Base-by-base conservation (phyloP, 1,140 invertebrate genomes). In the Anoplolepis gracilipes region DNA sequence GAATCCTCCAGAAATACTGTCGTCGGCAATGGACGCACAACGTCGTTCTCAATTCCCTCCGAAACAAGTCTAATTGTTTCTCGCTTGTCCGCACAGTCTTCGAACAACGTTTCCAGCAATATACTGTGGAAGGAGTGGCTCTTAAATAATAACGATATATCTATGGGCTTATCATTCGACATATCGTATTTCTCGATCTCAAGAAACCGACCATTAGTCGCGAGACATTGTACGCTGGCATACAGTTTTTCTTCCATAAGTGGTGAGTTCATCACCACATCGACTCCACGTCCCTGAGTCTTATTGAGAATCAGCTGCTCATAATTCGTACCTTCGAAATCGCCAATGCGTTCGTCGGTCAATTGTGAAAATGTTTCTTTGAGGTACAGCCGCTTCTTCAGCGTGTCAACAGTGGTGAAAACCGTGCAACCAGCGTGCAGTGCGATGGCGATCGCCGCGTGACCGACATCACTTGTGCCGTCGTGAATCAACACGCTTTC, bases 101-200 rank as follows among this genome's bases (percentile, higher is more conserved):
- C 97, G 94, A 99, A 98, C 22, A 99, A 95, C 19, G 98, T 97
- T 95, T 99, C 99, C 85, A 99, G 94, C 3, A 99, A 95, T 91
- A 99, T 99, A 84, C 99, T 99, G 95, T 99, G 98, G 96, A 99
- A 99, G 19, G 98, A 97, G 98, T 98, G 92, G 6, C 99, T 99
- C 92, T 99, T 99, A 88, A 99, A 94, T 95, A 99, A 99, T 2
- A 99, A 92, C 0, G 98, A 96, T 99, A 99, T 99, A 19, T 99
- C 98, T 73, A 99, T 93, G 6, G 97, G 94, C 11, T 96, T 97
- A 93, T 99, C 98, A 91, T 99, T 99, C 7, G 98, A 98, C 42
- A 99, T 94, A 95, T 99, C 99, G 87, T 97, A 98, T 95, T 99
- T 99, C 85, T 99, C 99, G 91, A 99, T 99, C 95, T 99, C 99